Evolutionary conservation across 2,113 vertebrate species (phyloP), one percentile per base, ranked within the genome.

Genomic region (Actinemys pallida): DNA sequence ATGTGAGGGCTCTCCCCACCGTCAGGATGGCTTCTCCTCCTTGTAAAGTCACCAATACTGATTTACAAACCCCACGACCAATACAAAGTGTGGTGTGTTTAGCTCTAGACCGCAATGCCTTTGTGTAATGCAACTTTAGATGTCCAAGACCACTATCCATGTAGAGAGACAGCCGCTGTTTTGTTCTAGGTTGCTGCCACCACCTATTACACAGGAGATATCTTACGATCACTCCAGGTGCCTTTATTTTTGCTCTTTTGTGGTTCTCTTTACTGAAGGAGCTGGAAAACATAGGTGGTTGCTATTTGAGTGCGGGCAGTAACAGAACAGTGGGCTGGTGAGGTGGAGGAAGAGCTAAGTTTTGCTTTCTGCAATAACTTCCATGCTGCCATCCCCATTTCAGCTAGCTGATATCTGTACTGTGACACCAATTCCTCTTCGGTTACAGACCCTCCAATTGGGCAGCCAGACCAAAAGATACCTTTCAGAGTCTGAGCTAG

Each of bases 391-490:
- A 13, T 14, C 59, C 35, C 5, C 0, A 0, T 69, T 69, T n/a
- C 54, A 75, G 72, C 2, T 0, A 29, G 90, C 47, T 54, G 57
- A 6, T 39, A 57, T 24, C 85, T 53, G 83, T 83, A 69, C 57
- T 62, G 57, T 0, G 12, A 87, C 1, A 0, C 10, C 91, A 94
- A 72, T 81, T 47, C 69, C 53, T 20, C 83, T 69, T 69, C n/a
- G 0, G 0, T 69, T 0, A 0, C 10, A 4, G 16, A 3, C 56
- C 87, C 56, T 17, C 5, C 0, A 0, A 45, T 65, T 49, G 24
- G 88, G 81, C 82, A 59, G 86, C 47, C 84, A 19, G 7, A 6
- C 0, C 59, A 62, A 62, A 62, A 31, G 29, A 62, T 16, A 62
- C 13, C 14, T 62, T 62, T 31, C 59, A 16, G 29, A 31, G 59